phyloP scores from a whole-genome alignment of 2,797 vertebrate species.

The Poecilia velifera region DNA sequence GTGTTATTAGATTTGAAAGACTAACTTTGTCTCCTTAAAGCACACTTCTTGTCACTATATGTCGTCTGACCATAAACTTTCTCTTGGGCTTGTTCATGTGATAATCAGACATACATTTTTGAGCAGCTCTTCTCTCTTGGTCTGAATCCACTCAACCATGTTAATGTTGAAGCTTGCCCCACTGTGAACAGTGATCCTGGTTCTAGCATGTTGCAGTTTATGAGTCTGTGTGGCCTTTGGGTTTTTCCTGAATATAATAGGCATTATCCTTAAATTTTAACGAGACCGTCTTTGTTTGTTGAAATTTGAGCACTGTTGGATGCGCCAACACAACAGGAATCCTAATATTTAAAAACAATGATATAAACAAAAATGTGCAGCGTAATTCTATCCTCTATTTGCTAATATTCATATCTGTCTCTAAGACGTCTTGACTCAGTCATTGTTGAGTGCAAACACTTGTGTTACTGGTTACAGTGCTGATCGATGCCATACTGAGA shows the following conservation, averaged over 20 bases:
- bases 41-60: no score
- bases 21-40: no score
- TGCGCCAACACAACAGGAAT: background rate
- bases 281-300: background rate
- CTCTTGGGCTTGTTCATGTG: no score
- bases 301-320: background rate
- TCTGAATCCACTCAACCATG: background rate
- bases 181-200: background rate
- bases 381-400: background rate
- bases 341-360: background rate
- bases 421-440: background rate
- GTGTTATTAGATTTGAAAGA: no score
- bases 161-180: background rate
- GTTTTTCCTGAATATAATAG: background rate
- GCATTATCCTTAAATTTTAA: background rate
- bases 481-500: constrained; percentile 87
- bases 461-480: constrained; percentile 74
- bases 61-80: no score
- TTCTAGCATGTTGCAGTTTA: background rate
- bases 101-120: no score
- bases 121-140: background rate
- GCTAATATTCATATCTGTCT: background rate
- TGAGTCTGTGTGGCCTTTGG: background rate
- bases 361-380: background rate
- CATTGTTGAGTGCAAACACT: constrained; percentile 6